These are phyloP conservation scores for Ahaetulla prasina DNA, from an alignment of 2,113 vertebrate species.

Conservation along the genomic window DNA sequence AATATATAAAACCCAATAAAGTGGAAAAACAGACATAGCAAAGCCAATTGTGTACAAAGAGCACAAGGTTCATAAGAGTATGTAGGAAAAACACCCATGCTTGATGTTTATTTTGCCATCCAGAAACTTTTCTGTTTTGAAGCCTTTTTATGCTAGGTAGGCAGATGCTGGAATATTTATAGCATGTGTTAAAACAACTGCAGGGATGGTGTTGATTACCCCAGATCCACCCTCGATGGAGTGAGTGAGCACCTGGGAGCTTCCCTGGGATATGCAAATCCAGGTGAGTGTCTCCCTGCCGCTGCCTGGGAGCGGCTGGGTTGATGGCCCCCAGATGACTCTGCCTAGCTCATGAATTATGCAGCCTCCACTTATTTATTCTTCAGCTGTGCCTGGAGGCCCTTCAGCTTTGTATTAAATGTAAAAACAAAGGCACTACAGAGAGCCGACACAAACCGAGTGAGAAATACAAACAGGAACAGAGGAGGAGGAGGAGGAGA, in stretches of 20 bases:
- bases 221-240: slow-evolving; percentile 10
- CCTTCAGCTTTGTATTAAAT: neutral
- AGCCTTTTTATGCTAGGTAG: neutral
- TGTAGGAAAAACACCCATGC: neutral
- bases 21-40: neutral
- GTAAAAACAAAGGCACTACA: neutral
- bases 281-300: neutral
- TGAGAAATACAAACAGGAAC: neutral
- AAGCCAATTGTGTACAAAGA: no score
- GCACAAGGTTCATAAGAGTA: neutral
- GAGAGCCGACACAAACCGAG: neutral
- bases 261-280: neutral
- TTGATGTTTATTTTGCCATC: neutral
- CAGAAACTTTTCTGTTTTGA: neutral
- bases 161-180: neutral
- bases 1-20: neutral
- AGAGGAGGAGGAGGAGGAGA: neutral
- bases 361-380: slow-evolving; percentile 12
- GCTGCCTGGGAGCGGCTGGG: neutral
- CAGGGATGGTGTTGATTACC: slow-evolving; percentile 39
- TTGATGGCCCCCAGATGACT: neutral
- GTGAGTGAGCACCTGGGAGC: neutral
- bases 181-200: neutral
- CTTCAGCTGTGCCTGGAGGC: slow-evolving; percentile 1
- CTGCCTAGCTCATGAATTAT: slow-evolving; percentile 5